Conservation (phyloP, 2,113 vertebrate species). For the Chelonoidis abingdonii region DNA sequence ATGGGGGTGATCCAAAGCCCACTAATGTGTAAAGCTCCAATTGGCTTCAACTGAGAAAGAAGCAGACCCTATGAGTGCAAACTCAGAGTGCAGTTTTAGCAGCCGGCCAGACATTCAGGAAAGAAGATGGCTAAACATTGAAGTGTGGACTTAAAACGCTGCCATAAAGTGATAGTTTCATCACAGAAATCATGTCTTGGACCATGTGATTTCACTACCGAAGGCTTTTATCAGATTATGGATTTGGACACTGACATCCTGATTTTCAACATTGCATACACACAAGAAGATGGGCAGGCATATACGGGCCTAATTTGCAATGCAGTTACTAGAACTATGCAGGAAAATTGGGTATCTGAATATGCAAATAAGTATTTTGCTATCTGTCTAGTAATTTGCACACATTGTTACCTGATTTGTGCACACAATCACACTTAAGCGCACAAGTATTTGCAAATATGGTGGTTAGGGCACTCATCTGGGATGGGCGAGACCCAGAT, state of each 20-base stretch:
- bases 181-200: background rate
- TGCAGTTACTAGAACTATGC: background rate
- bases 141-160: background rate
- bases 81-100: background rate
- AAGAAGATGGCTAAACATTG: background rate
- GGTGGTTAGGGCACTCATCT: background rate
- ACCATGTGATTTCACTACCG: background rate
- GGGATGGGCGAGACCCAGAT: no score
- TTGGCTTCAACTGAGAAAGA: background rate
- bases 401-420: background rate
- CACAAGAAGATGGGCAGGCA: background rate
- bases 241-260: background rate
- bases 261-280: background rate
- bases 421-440: background rate
- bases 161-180: background rate
- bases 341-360: background rate
- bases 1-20: background rate
- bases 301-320: background rate
- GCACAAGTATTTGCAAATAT: background rate
- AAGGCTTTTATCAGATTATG: background rate
- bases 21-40: background rate
- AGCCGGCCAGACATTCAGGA: background rate
- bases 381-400: background rate
- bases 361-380: background rate
- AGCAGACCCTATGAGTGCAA: background rate